Base-by-base conservation (phyloP, 2,888 invertebrate species). In the Apomyelois bistriatella region DNA sequence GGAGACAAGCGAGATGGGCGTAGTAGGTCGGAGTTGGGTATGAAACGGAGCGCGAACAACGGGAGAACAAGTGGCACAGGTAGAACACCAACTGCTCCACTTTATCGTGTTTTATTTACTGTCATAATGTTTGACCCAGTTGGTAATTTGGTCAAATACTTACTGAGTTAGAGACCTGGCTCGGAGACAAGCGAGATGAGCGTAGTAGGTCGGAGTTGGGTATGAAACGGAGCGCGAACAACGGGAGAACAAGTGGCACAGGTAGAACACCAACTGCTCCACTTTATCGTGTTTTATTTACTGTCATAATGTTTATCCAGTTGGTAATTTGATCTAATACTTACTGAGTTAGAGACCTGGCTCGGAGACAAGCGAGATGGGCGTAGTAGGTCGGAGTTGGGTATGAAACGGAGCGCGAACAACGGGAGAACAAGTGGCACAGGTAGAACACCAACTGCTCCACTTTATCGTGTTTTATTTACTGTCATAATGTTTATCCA, bases 11-110 rank as follows among this genome's bases (percentile, higher is more conserved):
- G 48, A 96, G 92, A 83, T 97, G 96, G 10, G 96, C 96, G 79
- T 97, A 95, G 82, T 97, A 97, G 0, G 96, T 96, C 0, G 97
- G 96, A 1, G 96, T 95, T 4, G 96, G 96, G 84, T 96, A 96
- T 10, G 96, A 96, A 0, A 97, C 96, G 38, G 96, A 88, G 66
- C 97, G 91, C 59, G 94, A 94, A 74, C 97, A 97, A 4, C 98
- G 93, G 0, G 95, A 92, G 83, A 96, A 98, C 87, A 96, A 84
- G 74, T 97, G 96, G 70, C 97, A 97, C 46, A 98, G 82, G 72
- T 95, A 94, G 81, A 94, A 97, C 0, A 97, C 94, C 57, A 97
- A 75, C 61, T 93, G 91, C 71, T 98, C 96, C 48, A 98, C 91
- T 53, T 95, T 93, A 74, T 97, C 94, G 60, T 95, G 93, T 0